phyloP scores from a whole-genome alignment of 2,888 invertebrate genomes.

The Strigamia crassipes region DNA sequence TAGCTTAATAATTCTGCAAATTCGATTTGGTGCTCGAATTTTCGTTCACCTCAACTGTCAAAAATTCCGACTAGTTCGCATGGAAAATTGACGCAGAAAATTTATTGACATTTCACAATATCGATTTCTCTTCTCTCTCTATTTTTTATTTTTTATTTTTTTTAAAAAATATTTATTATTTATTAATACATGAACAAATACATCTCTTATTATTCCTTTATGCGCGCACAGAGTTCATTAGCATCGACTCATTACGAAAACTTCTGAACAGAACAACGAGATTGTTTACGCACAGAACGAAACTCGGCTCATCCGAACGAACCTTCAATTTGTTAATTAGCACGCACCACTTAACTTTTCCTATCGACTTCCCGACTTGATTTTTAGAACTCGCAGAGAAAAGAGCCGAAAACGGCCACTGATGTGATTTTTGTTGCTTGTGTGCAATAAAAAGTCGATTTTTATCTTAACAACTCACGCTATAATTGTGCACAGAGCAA shows the following conservation, averaged over 20 bases:
- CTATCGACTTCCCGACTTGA: neutral
- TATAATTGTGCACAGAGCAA: conserved; percentile 2
- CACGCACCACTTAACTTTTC: neutral
- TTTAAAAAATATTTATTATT: too few species aligned
- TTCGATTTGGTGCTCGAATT: neutral
- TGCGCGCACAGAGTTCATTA: neutral
- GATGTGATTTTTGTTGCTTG: conserved; percentile 13
- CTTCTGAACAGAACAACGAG: neutral
- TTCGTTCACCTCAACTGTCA: neutral
- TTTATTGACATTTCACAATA: neutral
- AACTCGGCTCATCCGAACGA: neutral
- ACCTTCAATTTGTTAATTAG: conserved; percentile 1
- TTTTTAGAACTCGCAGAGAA: neutral
- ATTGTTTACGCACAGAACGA: neutral
- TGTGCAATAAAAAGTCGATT: conserved; percentile 12
- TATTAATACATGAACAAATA: too few species aligned
- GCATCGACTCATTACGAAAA: neutral
- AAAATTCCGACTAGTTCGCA: too few species aligned
- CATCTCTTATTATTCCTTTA: too few species aligned
- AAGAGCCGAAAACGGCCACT: neutral
- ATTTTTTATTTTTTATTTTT: neutral
- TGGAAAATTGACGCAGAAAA: neutral
- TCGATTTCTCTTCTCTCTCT: neutral
- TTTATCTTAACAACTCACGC: conserved; percentile 25
- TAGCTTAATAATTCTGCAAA: neutral